Base-by-base conservation (phyloP, 2,113 vertebrate species). In the Pica pica region DNA sequence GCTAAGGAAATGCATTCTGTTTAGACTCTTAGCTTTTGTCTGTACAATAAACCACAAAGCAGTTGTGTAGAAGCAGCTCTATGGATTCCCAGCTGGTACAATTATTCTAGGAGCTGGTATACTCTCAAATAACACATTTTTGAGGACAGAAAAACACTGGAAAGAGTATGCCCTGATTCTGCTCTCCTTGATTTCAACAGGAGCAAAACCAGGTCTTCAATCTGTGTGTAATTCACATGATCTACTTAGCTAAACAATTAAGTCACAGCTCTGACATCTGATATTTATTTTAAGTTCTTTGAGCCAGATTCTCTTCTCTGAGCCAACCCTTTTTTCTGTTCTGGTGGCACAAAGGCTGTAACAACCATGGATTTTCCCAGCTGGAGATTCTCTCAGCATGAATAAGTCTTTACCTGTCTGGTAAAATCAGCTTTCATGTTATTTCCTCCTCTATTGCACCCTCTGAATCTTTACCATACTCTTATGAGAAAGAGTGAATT, bases 211-310 rank as follows among this genome's bases (percentile, higher is more conserved):
- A 96, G 78, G 79, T 95, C 60, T 28, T 92, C 88, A 92, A 60
- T 96, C 92, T 93, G 88, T 95, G 93, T 96, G 87, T 96, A 96
- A 94, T 88, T 96, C 95, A 96, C 93, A 92, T 95, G 93, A 96
- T 96, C 93, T 96, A 90, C 88, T 96, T 96, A 96, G 85, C 85
- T 95, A 96, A 97, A 97, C 96, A 97, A 97, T 96, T 97, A 96
- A 97, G 94, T 97, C 96, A 97, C 90, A 96, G 96, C 76, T 94
- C 64, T 93, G 83, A 96, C 93, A 97, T 95, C 94, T 90, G 93
- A 96, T 96, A 96, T 97, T 97, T 97, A 97, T 97, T 96, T 96
- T 88, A 96, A 95, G 90, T 97, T 94, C 90, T 91, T 94, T 92
- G 92, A 96, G 92, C 90, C 88, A 97, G 90, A 93, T 93, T 95